These are phyloP conservation scores for Spodoptera exigua DNA, from an alignment of 2,888 invertebrate genomes.

Conservation along the genomic window DNA sequence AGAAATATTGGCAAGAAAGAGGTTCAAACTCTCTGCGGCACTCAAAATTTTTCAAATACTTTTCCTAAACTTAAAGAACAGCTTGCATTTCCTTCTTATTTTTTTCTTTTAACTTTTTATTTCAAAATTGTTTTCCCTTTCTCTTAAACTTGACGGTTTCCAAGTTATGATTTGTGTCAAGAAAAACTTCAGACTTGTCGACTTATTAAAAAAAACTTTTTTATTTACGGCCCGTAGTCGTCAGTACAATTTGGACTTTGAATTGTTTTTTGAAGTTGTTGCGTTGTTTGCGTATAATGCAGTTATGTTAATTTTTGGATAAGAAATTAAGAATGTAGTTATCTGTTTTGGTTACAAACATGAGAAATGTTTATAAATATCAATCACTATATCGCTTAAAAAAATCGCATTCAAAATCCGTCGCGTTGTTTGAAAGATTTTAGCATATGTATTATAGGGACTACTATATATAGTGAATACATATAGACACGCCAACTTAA, in stretches of 20 bases:
- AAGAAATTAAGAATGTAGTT: too few species aligned
- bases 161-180: slow-evolving; percentile 42
- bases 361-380: too few species aligned
- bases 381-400: too few species aligned
- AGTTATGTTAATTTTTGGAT: not conserved
- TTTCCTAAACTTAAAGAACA: too few species aligned
- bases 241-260: slow-evolving; percentile 8
- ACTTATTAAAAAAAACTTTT: slow-evolving; percentile 32
- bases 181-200: slow-evolving; percentile 24
- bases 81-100: slow-evolving; percentile 14
- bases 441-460: too few species aligned
- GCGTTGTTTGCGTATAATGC: slow-evolving; percentile 21
- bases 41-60: too few species aligned
- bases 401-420: too few species aligned
- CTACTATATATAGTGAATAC: too few species aligned
- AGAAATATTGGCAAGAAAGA: too few species aligned
- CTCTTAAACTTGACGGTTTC: slow-evolving; percentile 1
- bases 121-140: not conserved
- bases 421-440: too few species aligned
- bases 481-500: not conserved
- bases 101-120: not conserved
- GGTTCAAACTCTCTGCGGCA: too few species aligned
- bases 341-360: too few species aligned
- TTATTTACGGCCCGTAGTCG: slow-evolving; percentile 34
- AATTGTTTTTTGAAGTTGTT: slow-evolving; percentile 17